Conservation (phyloP, 30 jellyfish, hydroid and myxozoan genomes). For the Sanderia malayensis region DNA sequence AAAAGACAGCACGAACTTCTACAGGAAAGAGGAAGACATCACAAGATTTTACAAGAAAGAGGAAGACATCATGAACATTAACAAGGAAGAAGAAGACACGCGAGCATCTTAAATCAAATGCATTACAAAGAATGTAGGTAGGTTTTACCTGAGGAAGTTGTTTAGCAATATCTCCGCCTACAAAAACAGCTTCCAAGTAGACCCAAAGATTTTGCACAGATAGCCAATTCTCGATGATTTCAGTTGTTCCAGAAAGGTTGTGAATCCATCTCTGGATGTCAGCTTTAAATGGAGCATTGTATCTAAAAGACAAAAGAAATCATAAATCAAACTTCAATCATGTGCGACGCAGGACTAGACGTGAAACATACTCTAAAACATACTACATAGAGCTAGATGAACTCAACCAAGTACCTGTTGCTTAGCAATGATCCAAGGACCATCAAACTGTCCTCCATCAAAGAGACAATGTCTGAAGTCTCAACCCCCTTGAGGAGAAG, state of each 20-base stretch:
- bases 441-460: conserved; percentile 93
- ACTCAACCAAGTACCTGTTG: conserved; percentile 76
- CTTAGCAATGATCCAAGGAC: conserved; percentile 80
- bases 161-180: conserved; percentile 91
- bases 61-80: no score
- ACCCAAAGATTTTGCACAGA: conserved; percentile 87
- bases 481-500: conserved; percentile 73
- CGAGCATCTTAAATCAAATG: no score
- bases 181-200: conserved; percentile 86
- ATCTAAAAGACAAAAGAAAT: no score
- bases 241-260: conserved; percentile 72
- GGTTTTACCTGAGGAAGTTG: conserved; percentile 70
- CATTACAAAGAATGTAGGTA: no score
- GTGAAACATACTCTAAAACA: no score
- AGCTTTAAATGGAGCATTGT: conserved; percentile 79
- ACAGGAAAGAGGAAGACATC: no score
- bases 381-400: no score
- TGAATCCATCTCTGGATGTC: conserved; percentile 82
- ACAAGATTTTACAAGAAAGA: no score
- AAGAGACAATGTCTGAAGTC: conserved; percentile 77
- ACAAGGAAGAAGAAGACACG: no score
- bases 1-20: no score
- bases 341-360: no score
- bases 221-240: conserved; percentile 79
- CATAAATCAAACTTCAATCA: no score